phyloP scores from a whole-genome alignment of 2,888 invertebrate species.

The Trissonchulus latispiculum region DNA sequence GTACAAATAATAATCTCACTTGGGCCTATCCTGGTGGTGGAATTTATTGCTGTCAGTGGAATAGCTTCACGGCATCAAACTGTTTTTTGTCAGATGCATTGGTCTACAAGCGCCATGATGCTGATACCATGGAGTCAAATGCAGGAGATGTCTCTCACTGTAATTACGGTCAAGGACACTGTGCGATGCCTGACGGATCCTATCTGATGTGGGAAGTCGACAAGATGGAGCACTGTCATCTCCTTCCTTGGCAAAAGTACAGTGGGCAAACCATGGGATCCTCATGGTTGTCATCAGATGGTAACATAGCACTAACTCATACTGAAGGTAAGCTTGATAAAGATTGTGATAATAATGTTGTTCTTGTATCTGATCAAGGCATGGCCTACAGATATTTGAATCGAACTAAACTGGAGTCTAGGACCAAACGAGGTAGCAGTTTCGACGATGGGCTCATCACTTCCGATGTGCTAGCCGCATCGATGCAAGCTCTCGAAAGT shows the following conservation, averaged over 20 bases:
- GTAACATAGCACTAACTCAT: neutral
- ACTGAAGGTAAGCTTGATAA: neutral
- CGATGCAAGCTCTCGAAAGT: constrained; percentile 9
- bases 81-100: neutral
- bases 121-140: neutral
- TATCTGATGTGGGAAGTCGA: neutral
- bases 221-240: neutral
- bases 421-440: too few species aligned
- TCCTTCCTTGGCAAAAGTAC: neutral
- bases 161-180: neutral
- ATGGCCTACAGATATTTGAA: neutral
- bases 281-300: neutral
- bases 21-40: constrained; percentile 1
- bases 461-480: constrained; percentile 12
- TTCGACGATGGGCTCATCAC: neutral
- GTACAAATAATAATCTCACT: neutral
- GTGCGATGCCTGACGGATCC: neutral
- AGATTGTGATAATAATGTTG: neutral
- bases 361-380: neutral
- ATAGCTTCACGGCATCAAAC: neutral
- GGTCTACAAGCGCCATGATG: constrained; percentile 1
- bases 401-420: neutral
- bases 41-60: constrained; percentile 1
- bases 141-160: constrained; percentile 5
- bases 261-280: neutral